Evolutionary conservation across 2,797 vertebrate species (phyloP).

Genomic region (Meriones psammophilus): DNA sequence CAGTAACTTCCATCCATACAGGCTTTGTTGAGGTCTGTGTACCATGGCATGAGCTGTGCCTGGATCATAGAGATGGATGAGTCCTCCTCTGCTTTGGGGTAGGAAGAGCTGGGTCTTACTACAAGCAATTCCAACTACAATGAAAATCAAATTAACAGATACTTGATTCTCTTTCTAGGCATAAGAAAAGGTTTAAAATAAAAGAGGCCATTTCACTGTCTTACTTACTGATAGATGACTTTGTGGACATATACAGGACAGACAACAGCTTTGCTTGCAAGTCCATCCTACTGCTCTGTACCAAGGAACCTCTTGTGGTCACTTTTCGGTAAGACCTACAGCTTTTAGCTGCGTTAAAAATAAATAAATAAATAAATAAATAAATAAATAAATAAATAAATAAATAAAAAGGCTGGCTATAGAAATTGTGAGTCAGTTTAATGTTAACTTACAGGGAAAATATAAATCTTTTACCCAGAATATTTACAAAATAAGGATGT

Average conservation of each 20-base stretch:
- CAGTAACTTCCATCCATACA: neutral
- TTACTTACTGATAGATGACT: neutral
- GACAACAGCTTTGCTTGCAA: neutral
- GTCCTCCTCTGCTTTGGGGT: neutral
- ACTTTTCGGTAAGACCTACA: neutral
- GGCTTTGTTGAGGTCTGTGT: neutral
- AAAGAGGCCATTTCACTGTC: neutral
- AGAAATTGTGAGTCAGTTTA: neutral
- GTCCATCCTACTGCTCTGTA: neutral
- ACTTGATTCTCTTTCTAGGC: neutral
- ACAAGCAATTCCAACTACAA: neutral
- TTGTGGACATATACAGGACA: neutral
- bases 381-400: no score
- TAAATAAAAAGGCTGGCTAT: neutral
- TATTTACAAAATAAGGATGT: no score
- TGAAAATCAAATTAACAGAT: neutral
- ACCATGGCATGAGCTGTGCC: neutral
- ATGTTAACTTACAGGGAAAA: neutral
- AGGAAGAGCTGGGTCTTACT: neutral
- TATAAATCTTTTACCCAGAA: neutral
- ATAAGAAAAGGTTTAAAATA: neutral
- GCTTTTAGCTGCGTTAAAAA: neutral
- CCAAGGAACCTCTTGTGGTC: neutral
- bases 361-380: no score
- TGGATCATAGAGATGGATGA: neutral